Evolutionary conservation across 2,797 vertebrate genomes (phyloP), one percentile per base, ranked within the genome.

Genomic region (Epinephelus awoara): DNA sequence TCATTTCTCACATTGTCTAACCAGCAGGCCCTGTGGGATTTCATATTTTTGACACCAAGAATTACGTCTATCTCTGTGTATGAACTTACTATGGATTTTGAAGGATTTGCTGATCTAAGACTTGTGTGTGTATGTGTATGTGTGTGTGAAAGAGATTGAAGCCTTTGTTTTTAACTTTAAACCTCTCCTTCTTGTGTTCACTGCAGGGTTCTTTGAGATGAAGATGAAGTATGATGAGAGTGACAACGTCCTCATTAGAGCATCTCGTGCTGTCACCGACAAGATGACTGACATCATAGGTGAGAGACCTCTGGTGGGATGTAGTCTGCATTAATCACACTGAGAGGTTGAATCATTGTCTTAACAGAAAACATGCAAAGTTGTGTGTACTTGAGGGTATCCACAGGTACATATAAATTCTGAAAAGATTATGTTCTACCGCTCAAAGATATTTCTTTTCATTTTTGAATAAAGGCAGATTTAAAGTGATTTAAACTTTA

Each of bases 181-280:
- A 2, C 46, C 50, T n/a, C 21, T 47, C 5, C 14, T 61, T 38
- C 2, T 42, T 25, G n/a, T 64, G 10, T 40, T 57, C 2, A 38
- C 82, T 55, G 0, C 90, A 99, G 98, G 98, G 64, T 97, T 98
- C 93, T 99, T 99, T 18, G 98, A 98, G 90, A 99, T 99, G 97
- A 99, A 99, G 93, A 98, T 98, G 98, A 99, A 97, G 52, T 99
- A 99, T 0, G 98, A 99, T 0, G 98, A 99, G 83, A 99, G 98
- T 0, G 97, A 99, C 88, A 99, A 98, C 0, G 92, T 95, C 6
- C 79, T 99, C 21, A 96, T 99, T 88, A 95, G 98, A 72, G 97
- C 97, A 0, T 99, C 98, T 0, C 96, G 98, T 0, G 96, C 96
- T 0, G 91, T 99, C 86, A 98, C 98, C 0, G 98, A 99, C 86